Evolutionary conservation across 53 echinoderm and acorn worm genomes (phyloP).

Genomic region (Stichopus horrens): DNA sequence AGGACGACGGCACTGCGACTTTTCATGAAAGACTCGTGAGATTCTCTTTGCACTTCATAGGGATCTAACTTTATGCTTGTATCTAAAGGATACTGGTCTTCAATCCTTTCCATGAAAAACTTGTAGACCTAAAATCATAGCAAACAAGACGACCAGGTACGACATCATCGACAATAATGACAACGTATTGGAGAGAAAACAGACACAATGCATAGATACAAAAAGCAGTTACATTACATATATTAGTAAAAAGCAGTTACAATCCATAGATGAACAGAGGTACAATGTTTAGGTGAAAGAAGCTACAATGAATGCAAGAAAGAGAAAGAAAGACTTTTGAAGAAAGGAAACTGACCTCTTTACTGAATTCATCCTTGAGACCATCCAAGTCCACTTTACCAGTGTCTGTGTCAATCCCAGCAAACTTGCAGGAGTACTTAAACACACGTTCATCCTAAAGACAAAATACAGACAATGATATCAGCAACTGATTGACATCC

Average conservation of each 20-base stretch:
- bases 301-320: neutral
- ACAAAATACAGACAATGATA: neutral
- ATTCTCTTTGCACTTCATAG: constrained; percentile 79
- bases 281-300: no score
- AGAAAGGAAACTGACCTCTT: constrained; percentile 50
- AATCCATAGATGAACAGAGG: no score
- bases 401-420: constrained; percentile 74
- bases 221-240: neutral
- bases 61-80: constrained; percentile 70
- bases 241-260: no score
- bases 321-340: no score
- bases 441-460: constrained; percentile 73
- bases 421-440: constrained; percentile 75
- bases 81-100: constrained; percentile 85
- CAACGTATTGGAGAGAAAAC: neutral
- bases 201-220: neutral
- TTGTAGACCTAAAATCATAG: constrained; percentile 56
- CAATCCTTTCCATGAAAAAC: constrained; percentile 82
- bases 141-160: neutral
- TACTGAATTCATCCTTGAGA: constrained; percentile 70
- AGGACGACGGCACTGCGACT: constrained; percentile 73
- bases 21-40: constrained; percentile 94
- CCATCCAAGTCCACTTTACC: constrained; percentile 83
- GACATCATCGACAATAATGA: no score
- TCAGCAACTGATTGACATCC: neutral